A percentile compares a stretch with the other conserved stretches of the same genome.
Evolutionary conservation across 2,888 invertebrate species (phyloP).

Genomic region (Xestia ashworthii): DNA sequence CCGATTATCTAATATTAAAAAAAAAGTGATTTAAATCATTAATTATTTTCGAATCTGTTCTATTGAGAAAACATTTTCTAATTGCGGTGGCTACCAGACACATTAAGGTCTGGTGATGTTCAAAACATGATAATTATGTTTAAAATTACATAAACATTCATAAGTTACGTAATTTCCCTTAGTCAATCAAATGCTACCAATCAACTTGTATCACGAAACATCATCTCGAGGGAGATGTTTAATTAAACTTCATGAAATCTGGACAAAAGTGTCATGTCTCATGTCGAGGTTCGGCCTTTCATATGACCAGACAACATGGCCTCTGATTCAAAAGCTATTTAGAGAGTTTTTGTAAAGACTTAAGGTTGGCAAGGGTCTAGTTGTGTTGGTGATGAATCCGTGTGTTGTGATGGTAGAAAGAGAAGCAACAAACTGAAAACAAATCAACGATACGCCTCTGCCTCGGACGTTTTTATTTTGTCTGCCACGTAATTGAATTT

Average conservation of each 20-base stretch:
- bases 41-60: not conserved
- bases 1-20: not conserved
- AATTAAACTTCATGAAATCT: conserved; percentile 83
- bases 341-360: conserved; percentile 37
- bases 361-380: conserved; percentile 64
- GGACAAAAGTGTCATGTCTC: conserved; percentile 81
- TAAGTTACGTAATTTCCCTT: conserved; percentile 77
- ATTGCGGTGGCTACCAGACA: not conserved
- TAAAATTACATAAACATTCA: conserved; percentile 52
- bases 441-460: conserved; percentile 85
- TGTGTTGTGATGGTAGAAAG: conserved; percentile 73
- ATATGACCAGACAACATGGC: conserved; percentile 71
- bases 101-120: not conserved
- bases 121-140: conserved; percentile 20
- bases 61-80: not conserved
- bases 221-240: conserved; percentile 76
- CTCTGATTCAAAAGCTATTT: conserved; percentile 61
- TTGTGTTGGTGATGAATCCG: conserved; percentile 73
- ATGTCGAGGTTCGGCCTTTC: conserved; percentile 72
- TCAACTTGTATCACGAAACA: conserved; percentile 70
- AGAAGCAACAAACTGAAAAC: conserved; percentile 83
- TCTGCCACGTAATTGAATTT: conserved; percentile 89
- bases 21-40: not conserved
- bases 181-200: conserved; percentile 80
- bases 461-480: conserved; percentile 86